Percentiles rank a stretch among this genome's conserved stretches.
Evolutionary conservation across 1,140 invertebrate species (phyloP).

Genomic region (Calephelis nemesis): DNA sequence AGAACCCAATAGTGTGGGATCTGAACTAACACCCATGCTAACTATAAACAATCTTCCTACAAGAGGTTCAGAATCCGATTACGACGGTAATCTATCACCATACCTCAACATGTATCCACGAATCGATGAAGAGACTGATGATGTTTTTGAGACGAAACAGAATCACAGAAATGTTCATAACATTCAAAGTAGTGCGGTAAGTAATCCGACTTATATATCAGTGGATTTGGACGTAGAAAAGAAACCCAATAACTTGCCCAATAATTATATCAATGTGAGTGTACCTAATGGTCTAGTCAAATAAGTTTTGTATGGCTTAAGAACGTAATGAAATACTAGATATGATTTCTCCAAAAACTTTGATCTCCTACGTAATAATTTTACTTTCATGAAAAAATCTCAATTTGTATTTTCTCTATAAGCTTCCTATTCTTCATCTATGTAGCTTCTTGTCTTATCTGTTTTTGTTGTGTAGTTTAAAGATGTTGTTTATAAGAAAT

Average conservation of each 20-base stretch:
- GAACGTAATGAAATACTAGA: conserved; percentile 19
- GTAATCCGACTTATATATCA: conserved; percentile 67
- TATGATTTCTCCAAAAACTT: conserved; percentile 28
- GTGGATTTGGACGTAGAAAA: conserved; percentile 55
- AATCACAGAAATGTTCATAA: conserved; percentile 82
- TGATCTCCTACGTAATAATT: conserved; percentile 34
- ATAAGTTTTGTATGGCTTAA: conserved; percentile 38
- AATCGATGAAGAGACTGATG: conserved; percentile 59
- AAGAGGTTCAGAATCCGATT: conserved; percentile 65
- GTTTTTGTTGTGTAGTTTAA: conserved; percentile 17
- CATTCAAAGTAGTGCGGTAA: conserved; percentile 60
- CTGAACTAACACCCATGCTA: conserved; percentile 81
- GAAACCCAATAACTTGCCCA: conserved; percentile 58
- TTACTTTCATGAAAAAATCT: conserved; percentile 25
- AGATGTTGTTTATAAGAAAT: conserved; percentile 16
- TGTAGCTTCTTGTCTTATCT: conserved; percentile 9
- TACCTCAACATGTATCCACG: conserved; percentile 54
- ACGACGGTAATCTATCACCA: conserved; percentile 59
- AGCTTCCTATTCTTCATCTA: conserved; percentile 10
- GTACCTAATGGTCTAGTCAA: conserved; percentile 71
- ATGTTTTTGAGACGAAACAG: conserved; percentile 75
- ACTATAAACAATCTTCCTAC: conserved; percentile 63
- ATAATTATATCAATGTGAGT: conserved; percentile 58
- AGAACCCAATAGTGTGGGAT: conserved; percentile 67
- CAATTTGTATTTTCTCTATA: conserved; percentile 18